Base-by-base conservation (phyloP, 2,888 invertebrate genomes). In the Rhogogaster chlorosoma region DNA sequence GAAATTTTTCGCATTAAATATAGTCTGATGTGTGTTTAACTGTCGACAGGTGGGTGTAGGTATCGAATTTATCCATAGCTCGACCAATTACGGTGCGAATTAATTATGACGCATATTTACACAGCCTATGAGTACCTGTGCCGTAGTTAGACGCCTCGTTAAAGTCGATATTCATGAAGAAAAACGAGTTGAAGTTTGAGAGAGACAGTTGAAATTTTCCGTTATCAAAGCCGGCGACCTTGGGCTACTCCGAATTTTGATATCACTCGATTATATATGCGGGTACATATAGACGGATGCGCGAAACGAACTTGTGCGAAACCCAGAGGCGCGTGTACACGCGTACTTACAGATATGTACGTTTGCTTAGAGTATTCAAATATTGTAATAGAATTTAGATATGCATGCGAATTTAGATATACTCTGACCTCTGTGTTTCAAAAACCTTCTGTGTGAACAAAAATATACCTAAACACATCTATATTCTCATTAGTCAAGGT, bases 201-300 rank as follows among this genome's bases (percentile, higher is more conserved):
- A 61, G 36, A 80, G 10, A 26, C 22, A 38, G 38, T 80, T 61
- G 61, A 57, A 80, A 61, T 36, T 38, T 9, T 36, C 1, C 1
- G 38, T 36, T 80, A 80, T 80, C 78, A 38, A 15, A 32, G 2
- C 7, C n/a, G 36, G 7, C 61, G 61, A 80, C 78, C 78, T 80
- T 80, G 61, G 36, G 32, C 61, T 36, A 80, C 57, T 80, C 57
- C n/a, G 29, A 38, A 80, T 26, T 80, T 26, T 80, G 49, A 61
- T 80, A 80, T 80, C 61, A 38, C 26, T 57, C 22, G 78, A 80
- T 80, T 61, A 38, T 12, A 26, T n/a, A 36, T 57, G 53, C 2
- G 42, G 12, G 6, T 38, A 53, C 32, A 32, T 70, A 64, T 18
- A 73, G 6, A 26, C 12, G 1, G 2, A 61, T 73, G 36, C 70